A percentile compares a stretch with the other conserved stretches of the same genome.
Evolutionary conservation across 2,888 invertebrate genomes (phyloP).

Genomic region (Andrena camellia): DNA sequence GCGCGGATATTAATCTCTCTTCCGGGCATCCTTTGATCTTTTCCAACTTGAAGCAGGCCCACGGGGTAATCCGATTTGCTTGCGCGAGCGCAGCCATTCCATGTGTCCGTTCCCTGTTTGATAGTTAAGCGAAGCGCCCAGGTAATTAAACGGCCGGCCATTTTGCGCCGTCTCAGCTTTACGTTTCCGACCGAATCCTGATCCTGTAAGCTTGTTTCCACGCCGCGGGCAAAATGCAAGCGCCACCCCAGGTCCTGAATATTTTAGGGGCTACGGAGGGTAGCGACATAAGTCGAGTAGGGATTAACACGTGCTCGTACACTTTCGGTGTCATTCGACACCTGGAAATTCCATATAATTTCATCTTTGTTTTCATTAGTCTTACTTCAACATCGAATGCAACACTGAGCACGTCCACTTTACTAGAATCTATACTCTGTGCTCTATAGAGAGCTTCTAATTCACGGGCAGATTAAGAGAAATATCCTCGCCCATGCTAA

Average conservation of each 20-base stretch:
- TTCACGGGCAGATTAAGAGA: too few relatives aligned
- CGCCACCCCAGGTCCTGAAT: neutral
- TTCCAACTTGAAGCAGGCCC: neutral
- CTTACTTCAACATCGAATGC: too few relatives aligned
- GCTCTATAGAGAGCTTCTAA: too few relatives aligned
- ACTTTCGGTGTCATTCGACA: too few relatives aligned
- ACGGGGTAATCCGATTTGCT: constrained; percentile 25
- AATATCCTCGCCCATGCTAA: too few relatives aligned
- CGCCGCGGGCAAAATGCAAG: neutral
- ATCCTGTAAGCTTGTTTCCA: neutral
- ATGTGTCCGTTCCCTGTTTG: neutral
- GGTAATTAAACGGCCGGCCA: constrained; percentile 18
- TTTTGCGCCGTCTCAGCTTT: neutral
- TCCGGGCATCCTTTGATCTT: constrained; percentile 29
- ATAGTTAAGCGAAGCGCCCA: constrained; percentile 2
- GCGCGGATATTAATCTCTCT: constrained; percentile 24
- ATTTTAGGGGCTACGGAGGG: neutral
- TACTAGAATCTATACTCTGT: too few relatives aligned
- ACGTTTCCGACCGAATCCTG: neutral
- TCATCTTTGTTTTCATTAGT: too few relatives aligned
- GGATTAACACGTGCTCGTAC: too few relatives aligned
- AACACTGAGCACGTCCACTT: too few relatives aligned
- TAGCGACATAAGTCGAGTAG: neutral
- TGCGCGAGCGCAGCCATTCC: too few relatives aligned
- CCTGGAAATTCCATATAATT: too few relatives aligned